These are phyloP conservation scores for Glomeris marginata DNA, from an alignment of 2,888 invertebrate species.

Conservation along the genomic window DNA sequence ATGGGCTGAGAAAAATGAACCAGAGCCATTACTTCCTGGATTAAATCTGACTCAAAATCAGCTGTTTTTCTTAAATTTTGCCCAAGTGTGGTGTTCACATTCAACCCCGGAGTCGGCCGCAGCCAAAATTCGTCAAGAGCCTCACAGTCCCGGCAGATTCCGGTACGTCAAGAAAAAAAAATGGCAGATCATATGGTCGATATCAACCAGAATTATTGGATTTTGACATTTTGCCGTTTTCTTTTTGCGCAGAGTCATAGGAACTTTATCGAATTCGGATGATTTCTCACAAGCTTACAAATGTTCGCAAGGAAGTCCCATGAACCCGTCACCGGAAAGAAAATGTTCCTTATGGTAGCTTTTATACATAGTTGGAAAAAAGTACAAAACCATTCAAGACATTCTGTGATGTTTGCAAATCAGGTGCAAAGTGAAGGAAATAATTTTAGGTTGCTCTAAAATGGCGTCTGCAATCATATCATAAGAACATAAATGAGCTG, in stretches of 20 bases:
- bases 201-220: neutral
- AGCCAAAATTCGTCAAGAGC: slow-evolving; percentile 64
- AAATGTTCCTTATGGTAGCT: slow-evolving; percentile 50
- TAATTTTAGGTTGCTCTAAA: too few species aligned
- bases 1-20: slow-evolving; percentile 22
- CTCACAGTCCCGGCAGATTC: slow-evolving; percentile 68
- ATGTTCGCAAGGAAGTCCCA: slow-evolving; percentile 52
- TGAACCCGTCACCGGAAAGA: slow-evolving; percentile 46
- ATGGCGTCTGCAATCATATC: too few species aligned
- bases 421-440: too few species aligned
- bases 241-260: slow-evolving; percentile 43
- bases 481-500: too few species aligned
- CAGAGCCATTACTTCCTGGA: slow-evolving; percentile 20
- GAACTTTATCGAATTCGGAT: slow-evolving; percentile 57
- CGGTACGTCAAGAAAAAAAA: slow-evolving; percentile 28
- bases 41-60: slow-evolving; percentile 29
- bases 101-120: slow-evolving; percentile 53
- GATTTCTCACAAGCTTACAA: slow-evolving; percentile 58
- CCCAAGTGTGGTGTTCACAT: slow-evolving; percentile 34
- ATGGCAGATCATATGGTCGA: neutral
- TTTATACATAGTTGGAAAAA: too few species aligned
- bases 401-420: too few species aligned
- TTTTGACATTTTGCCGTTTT: neutral
- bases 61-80: slow-evolving; percentile 37
- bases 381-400: too few species aligned